Evolutionary conservation across 2,888 invertebrate species (phyloP), one percentile per base, ranked within the genome.

Genomic region (Melinaea marsaeus): DNA sequence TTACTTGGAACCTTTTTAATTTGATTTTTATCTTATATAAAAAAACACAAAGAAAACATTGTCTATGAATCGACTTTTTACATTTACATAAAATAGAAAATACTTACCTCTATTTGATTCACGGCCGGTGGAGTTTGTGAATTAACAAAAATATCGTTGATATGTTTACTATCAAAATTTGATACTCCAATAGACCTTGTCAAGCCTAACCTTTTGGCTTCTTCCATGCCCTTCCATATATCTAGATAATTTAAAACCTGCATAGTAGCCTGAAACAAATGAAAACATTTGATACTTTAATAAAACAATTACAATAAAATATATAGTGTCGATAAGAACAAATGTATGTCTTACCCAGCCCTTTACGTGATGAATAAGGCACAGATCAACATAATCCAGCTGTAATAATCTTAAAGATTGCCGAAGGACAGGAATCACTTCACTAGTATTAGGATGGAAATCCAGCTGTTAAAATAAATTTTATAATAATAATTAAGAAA

Each of bases 311-410:
- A 5, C 11, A 42, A 42, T 9, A 42, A 22, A 42, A 42, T 3
- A 42, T 42, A 22, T 22, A 22, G 9, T 42, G 3, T 42, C 7
- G 9, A 9, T 3, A 32, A 0, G 22, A 32, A 2, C 4, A 7
- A 51, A 22, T 32, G 32, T 32, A 42, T 9, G 7, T 32, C 9
- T 63, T 51, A 63, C 63, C 37, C 34, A 11, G 42, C 42, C 58
- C 22, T 22, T 11, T 7, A 47, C 35, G 0, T n/a, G 11, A 33
- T 63, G 63, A 42, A 63, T 63, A 1, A 63, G 56, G 48, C 33
- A 64, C 57, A 56, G 65, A 55, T 64, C 72, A 65, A 72, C 51
- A 70, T 72, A 63, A 61, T 60, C 0, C 13, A 59, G n/a, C 9
- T 59, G 58, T 51, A 51, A 11, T 4, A 7, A 11, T 51, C 32